Evolutionary conservation across 2,797 vertebrate species (phyloP).

Genomic region (Coccyzus lansbergi): DNA sequence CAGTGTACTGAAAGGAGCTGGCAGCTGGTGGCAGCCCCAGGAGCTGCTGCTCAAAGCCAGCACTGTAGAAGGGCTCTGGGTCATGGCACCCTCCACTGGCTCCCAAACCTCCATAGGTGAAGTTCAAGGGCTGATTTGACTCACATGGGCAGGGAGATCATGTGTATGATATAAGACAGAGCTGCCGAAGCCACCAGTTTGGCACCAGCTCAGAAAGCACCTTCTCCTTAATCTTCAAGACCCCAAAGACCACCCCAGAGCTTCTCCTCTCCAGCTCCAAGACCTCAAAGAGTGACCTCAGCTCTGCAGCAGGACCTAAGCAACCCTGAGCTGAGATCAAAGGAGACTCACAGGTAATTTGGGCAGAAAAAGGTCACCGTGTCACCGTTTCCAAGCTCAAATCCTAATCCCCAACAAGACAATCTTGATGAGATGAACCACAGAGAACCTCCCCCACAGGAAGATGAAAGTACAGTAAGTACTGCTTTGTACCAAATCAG

Average conservation of each 20-base stretch:
- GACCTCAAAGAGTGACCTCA: not conserved
- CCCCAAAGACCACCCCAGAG: not conserved
- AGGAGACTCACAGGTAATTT: not conserved
- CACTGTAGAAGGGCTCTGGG: not conserved
- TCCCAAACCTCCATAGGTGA: not conserved
- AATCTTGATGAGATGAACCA: not conserved
- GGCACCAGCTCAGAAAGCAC: not conserved
- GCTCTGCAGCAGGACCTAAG: not conserved
- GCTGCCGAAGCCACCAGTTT: not conserved
- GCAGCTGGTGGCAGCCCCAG: accelerated
- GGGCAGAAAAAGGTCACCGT: not conserved
- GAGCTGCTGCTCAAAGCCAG: not conserved
- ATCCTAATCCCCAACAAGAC: slow-evolving; percentile 17
- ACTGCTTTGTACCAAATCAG: not conserved
- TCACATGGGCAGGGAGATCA: accelerated
- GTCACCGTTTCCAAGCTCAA: not conserved
- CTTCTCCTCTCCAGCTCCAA: not conserved
- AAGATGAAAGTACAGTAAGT: not conserved
- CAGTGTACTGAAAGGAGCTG: accelerated
- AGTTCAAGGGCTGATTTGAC: not conserved
- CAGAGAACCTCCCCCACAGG: accelerated
- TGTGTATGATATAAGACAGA: not conserved
- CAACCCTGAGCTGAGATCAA: not conserved
- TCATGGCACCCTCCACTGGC: accelerated
- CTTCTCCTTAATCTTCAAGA: not conserved